Base-by-base conservation (phyloP, 2,888 invertebrate species). In the Tetragonula carbonaria region DNA sequence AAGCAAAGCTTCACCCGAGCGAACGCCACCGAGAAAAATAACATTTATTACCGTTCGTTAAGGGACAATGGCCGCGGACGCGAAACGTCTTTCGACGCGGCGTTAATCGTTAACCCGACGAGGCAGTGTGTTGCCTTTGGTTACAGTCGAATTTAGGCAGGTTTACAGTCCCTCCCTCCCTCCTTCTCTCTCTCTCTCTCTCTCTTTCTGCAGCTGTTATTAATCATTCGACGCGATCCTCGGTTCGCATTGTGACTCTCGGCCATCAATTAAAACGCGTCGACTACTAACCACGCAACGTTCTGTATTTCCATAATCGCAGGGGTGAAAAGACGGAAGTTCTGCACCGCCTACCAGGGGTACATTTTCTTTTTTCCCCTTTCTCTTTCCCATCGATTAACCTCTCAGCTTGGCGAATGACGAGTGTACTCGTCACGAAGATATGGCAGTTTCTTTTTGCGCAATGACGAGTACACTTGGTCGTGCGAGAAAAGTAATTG, bases 201-300 rank as follows among this genome's bases (percentile, higher is more conserved):
- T 78, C 11, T 18, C 18, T 11, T 18, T 21, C 0, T 18, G 45
- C 38, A 59, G 51, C 65, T 72, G 82, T 74, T 78, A 82, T 87
- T 85, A 87, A 87, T 86, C 81, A 84, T 45, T 50, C 62, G 70
- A 53, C 57, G 72, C 72, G 45, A 66, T 84, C 74, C 85, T 82
- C 76, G 78, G 68, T 55, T 59, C 59, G 71, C 67, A 74, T 87
- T 81, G 78, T 73, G 75, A 81, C 55, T 79, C 77, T 55, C 28
- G 65, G 67, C 72, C 81, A 82, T 87, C 84, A 84, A 84, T 87
- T 87, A 87, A 87, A 87, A 84, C 78, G 73, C 81, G 62, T 50
- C 67, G 74, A 33, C 67, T 74, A 57, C 66, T 68, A 71, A 55
- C 79, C 67, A 23, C 18, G 6, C 14, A 45, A 18, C 18, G 57